phyloP scores from a whole-genome alignment of 2,888 invertebrate genomes.

The Amblyjoppa fuscipennis region DNA sequence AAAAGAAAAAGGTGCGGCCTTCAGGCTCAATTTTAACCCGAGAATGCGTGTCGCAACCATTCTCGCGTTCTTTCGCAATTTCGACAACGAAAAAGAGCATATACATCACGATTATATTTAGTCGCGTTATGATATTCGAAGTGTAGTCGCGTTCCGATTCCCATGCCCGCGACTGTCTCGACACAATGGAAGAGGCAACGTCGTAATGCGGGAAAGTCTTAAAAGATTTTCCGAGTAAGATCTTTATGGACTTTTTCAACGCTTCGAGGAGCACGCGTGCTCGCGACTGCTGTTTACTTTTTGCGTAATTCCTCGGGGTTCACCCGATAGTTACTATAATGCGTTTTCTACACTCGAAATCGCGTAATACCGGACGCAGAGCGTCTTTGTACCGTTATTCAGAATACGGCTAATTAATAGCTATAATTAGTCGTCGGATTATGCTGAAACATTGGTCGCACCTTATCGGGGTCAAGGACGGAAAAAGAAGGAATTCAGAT shows the following conservation, averaged over 20 bases:
- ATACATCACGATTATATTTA: conserved; percentile 30
- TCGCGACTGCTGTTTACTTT: conserved; percentile 44
- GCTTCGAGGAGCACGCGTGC: conserved; percentile 64
- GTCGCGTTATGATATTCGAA: conserved; percentile 32
- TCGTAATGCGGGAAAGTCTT: conserved; percentile 65
- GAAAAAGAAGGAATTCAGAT: not conserved
- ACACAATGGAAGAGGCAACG: conserved; percentile 61
- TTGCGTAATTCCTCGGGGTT: conserved; percentile 58
- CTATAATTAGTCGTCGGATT: conserved; percentile 39
- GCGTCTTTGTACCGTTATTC: conserved; percentile 50
- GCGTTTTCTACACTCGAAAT: conserved; percentile 24
- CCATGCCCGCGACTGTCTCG: conserved; percentile 42
- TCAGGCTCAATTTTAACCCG: conserved; percentile 13
- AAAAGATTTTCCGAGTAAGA: conserved; percentile 63
- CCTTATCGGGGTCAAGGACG: conserved; percentile 45
- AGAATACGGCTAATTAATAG: conserved; percentile 48
- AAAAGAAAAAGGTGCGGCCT: conserved; percentile 19
- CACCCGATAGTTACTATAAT: not conserved
- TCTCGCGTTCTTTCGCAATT: conserved; percentile 45
- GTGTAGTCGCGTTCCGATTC: conserved; percentile 65
- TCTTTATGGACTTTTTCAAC: conserved; percentile 67
- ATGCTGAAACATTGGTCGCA: conserved; percentile 44
- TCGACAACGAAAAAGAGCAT: conserved; percentile 25
- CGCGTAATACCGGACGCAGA: conserved; percentile 61
- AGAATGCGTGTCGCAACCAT: conserved; percentile 34